Percentiles rank a stretch among this genome's conserved stretches.
phyloP scores from a whole-genome alignment of 1,140 invertebrate species.

The Maniola jurtina region DNA sequence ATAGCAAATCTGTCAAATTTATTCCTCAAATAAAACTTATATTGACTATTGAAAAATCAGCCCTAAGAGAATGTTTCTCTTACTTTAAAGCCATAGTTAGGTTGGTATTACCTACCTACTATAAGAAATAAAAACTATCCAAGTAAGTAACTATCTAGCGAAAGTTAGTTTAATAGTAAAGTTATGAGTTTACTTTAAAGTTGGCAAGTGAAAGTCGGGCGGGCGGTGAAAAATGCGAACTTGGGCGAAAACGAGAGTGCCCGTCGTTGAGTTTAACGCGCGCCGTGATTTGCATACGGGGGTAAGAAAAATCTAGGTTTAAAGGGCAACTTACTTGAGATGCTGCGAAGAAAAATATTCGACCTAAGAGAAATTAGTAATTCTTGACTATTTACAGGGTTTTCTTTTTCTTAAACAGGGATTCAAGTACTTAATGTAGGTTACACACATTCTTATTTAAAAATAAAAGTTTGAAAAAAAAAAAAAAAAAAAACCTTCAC shows the following conservation, averaged over 20 bases:
- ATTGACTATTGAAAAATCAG: too few relatives aligned
- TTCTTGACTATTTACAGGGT: too few relatives aligned
- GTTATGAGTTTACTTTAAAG: conserved; percentile 51
- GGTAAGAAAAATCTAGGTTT: conserved; percentile 19
- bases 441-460: too few relatives aligned
- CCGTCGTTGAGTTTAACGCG: conserved; percentile 42
- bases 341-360: neutral
- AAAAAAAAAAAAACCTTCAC: too few relatives aligned
- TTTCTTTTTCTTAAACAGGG: too few relatives aligned
- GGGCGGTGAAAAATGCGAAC: conserved; percentile 68
- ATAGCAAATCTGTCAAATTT: too few relatives aligned
- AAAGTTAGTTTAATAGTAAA: conserved; percentile 16
- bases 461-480: too few relatives aligned
- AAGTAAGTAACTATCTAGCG: neutral
- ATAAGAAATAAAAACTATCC: neutral
- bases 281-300: conserved; percentile 36
- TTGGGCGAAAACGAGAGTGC: conserved; percentile 60
- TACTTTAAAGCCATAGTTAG: neutral
- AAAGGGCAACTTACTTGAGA: conserved; percentile 6
- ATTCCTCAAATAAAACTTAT: too few relatives aligned
- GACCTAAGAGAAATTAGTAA: neutral
- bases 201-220: conserved; percentile 58
- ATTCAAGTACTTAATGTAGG: too few relatives aligned
- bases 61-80: too few relatives aligned
- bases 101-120: too few relatives aligned